A percentile compares a stretch with the other conserved stretches of the same genome.
Conservation (phyloP, 2,888 invertebrate genomes). For the Pseudoips prasinana region DNA sequence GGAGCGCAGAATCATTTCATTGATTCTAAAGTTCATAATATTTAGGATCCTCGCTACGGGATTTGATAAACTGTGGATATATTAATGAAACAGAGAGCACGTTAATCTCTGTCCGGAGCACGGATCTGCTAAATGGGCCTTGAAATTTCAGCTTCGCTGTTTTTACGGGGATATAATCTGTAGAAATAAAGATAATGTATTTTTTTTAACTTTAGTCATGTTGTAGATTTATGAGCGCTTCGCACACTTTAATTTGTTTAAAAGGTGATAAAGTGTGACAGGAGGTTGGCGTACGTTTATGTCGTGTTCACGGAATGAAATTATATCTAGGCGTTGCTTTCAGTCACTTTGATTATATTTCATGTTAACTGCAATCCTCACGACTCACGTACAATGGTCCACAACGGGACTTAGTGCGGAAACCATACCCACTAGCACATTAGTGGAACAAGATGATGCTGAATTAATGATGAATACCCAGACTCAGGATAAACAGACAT, state of each 20-base stretch:
- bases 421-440: too few relatives aligned
- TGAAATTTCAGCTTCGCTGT: constrained; percentile 45
- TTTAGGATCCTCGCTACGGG: constrained; percentile 26
- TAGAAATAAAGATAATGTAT: constrained; percentile 33
- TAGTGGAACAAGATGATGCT: too few relatives aligned
- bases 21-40: constrained; percentile 12
- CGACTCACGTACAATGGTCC: too few relatives aligned
- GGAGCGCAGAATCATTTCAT: too few relatives aligned
- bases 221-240: constrained; percentile 25
- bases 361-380: too few relatives aligned
- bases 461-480: too few relatives aligned
- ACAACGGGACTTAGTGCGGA: too few relatives aligned
- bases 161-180: constrained; percentile 38
- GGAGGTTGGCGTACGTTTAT: background rate
- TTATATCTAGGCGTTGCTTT: too few relatives aligned
- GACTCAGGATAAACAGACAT: too few relatives aligned
- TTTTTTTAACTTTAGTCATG: constrained; percentile 22
- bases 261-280: constrained; percentile 6
- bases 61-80: constrained; percentile 48
- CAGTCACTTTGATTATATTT: too few relatives aligned
- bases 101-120: constrained; percentile 67
- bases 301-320: too few relatives aligned
- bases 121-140: constrained; percentile 57
- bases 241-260: constrained; percentile 17
- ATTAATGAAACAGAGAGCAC: constrained; percentile 57